Conservation (phyloP, 2,113 vertebrate genomes). For the Phaetusa simplex region DNA sequence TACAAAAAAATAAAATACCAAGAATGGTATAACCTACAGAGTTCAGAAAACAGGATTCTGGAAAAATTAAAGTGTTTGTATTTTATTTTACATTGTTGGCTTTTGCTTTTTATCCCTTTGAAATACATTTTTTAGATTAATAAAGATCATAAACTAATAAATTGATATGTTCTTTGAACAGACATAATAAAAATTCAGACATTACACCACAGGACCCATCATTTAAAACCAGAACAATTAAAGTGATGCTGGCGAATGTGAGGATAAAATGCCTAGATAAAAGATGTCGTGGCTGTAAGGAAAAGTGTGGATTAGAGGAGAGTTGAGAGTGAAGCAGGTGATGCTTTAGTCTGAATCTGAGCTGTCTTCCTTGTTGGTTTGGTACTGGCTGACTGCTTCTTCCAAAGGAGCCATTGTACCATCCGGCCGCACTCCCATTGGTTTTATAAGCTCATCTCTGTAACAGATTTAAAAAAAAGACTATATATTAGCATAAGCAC, state of each 20-base stretch:
- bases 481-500: constrained; percentile 63
- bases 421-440: constrained; percentile 92
- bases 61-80: background rate
- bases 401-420: constrained; percentile 93
- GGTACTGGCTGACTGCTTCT: constrained; percentile 82
- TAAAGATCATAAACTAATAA: constrained; percentile 44
- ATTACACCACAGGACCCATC: constrained; percentile 57
- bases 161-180: constrained; percentile 29
- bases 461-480: constrained; percentile 54
- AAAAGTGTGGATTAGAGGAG: constrained; percentile 63
- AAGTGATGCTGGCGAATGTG: constrained; percentile 66
- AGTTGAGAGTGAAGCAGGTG: constrained; percentile 55
- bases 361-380: constrained; percentile 77
- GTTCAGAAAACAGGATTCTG: constrained; percentile 14
- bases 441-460: constrained; percentile 94
- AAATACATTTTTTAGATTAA: constrained; percentile 40
- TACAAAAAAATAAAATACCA: background rate
- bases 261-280: constrained; percentile 73
- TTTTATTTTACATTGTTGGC: constrained; percentile 22
- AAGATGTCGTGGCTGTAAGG: constrained; percentile 65
- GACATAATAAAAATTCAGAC: constrained; percentile 61
- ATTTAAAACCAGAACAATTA: constrained; percentile 66
- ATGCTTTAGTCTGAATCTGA: constrained; percentile 89
- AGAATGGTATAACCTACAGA: background rate
- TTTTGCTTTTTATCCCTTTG: constrained; percentile 9